A percentile compares a stretch with the other conserved stretches of the same genome.
phyloP scores from a whole-genome alignment of 2,113 vertebrate genomes.

The Ivindomyrus marchei region DNA sequence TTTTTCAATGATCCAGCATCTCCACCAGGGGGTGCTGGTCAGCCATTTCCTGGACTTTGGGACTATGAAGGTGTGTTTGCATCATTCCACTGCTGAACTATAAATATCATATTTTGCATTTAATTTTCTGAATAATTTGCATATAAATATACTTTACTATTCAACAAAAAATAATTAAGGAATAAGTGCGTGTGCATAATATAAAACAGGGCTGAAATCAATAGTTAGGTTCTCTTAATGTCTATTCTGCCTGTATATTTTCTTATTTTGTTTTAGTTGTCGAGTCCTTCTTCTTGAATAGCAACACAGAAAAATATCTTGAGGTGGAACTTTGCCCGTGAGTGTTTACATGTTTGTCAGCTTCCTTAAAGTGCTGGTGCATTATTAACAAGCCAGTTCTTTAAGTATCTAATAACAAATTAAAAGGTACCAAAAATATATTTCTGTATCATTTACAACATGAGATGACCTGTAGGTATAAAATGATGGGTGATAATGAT shows the following conservation, averaged over 20 bases:
- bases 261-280: constrained; percentile 61
- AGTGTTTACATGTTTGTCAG: constrained; percentile 50
- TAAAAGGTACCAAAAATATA: neutral
- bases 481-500: neutral
- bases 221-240: neutral
- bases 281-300: constrained; percentile 85
- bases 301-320: constrained; percentile 71
- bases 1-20: constrained; percentile 79
- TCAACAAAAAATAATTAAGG: neutral
- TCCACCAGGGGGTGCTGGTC: constrained; percentile 62
- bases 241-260: neutral
- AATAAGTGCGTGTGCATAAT: neutral
- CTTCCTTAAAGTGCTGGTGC: neutral
- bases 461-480: neutral
- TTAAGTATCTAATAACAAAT: neutral
- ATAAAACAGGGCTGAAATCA: neutral
- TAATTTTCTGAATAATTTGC: neutral
- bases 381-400: neutral
- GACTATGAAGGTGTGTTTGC: constrained; percentile 73
- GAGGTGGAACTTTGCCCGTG: constrained; percentile 91
- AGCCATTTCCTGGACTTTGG: constrained; percentile 77
- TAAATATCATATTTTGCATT: neutral
- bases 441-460: neutral
- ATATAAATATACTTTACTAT: neutral
- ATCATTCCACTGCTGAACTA: neutral